Conservation (phyloP, 2,888 invertebrate species). For the Drosophila mercatorum region DNA sequence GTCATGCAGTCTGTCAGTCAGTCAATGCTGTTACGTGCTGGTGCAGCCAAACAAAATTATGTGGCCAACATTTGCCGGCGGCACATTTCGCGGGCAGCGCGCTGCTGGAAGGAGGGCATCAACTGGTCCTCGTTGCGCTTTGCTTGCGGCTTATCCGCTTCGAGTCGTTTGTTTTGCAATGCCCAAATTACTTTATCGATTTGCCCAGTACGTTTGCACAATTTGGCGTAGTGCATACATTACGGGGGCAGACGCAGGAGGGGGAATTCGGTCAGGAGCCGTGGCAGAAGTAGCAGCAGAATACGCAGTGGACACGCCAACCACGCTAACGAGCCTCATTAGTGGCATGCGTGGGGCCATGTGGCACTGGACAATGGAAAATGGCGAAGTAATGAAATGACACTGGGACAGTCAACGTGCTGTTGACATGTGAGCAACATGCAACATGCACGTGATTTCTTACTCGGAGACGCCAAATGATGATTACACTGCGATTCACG, state of each 20-base stretch:
- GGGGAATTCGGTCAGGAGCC: not conserved
- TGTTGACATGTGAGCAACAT: constrained; percentile 57
- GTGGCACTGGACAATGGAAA: constrained; percentile 27
- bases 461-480: constrained; percentile 44
- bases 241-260: constrained; percentile 24
- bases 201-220: constrained; percentile 75
- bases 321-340: constrained; percentile 78
- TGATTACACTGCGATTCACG: constrained; percentile 27
- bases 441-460: constrained; percentile 68
- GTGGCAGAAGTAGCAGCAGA: not conserved
- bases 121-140: constrained; percentile 9
- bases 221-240: constrained; percentile 77
- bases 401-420: constrained; percentile 14
- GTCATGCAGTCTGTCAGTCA: constrained; percentile 34
- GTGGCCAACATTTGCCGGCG: constrained; percentile 61
- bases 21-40: constrained; percentile 58
- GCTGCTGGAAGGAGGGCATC: constrained; percentile 9
- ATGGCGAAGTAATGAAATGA: constrained; percentile 14
- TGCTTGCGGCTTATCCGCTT: constrained; percentile 21
- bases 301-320: constrained; percentile 42
- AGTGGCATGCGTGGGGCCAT: constrained; percentile 72
- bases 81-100: constrained; percentile 49
- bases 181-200: constrained; percentile 78
- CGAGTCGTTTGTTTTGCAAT: constrained; percentile 63
- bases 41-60: constrained; percentile 73